phyloP scores from a whole-genome alignment of 2,797 vertebrate species.

The Argentina silus region DNA sequence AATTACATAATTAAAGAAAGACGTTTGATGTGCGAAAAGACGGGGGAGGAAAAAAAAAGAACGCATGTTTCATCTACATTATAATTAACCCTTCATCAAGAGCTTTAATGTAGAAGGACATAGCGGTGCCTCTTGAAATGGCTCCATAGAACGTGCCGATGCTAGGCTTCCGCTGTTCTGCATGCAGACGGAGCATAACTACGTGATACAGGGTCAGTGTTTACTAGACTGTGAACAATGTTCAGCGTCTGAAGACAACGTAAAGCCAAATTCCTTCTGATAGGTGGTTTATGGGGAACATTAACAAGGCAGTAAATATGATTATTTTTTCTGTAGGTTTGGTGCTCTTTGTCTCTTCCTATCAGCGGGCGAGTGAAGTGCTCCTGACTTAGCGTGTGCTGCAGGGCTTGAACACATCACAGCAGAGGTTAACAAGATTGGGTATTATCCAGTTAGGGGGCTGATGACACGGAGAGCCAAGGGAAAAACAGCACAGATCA shows the following conservation, averaged over 20 bases:
- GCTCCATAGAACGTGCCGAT: slow-evolving; percentile 22
- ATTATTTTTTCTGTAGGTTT: slow-evolving; percentile 62
- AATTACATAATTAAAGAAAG: slow-evolving; percentile 83
- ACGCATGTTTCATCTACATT: slow-evolving; percentile 51
- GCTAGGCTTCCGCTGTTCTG: slow-evolving; percentile 20
- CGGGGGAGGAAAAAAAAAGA: slow-evolving; percentile 58
- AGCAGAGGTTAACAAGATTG: slow-evolving; percentile 82
- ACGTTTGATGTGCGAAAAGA: slow-evolving; percentile 79
- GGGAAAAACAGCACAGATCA: slow-evolving; percentile 68
- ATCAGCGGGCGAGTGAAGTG: slow-evolving; percentile 59
- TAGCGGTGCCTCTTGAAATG: slow-evolving; percentile 34
- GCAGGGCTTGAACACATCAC: slow-evolving; percentile 65
- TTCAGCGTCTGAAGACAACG: slow-evolving; percentile 59
- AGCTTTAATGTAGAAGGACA: slow-evolving; percentile 31
- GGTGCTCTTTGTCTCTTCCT: slow-evolving; percentile 63
- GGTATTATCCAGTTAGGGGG: slow-evolving; percentile 74
- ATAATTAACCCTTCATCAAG: slow-evolving; percentile 65
- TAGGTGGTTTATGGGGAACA: slow-evolving; percentile 61
- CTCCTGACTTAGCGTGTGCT: slow-evolving; percentile 47
- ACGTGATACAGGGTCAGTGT: slow-evolving; percentile 60
- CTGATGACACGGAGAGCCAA: slow-evolving; percentile 67
- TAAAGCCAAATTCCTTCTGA: slow-evolving; percentile 72
- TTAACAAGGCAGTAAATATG: slow-evolving; percentile 72
- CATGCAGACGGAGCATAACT: slow-evolving; percentile 59
- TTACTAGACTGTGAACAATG: slow-evolving; percentile 65